A percentile compares a stretch with the other conserved stretches of the same genome.
phyloP scores from a whole-genome alignment of 2,888 invertebrate species.

The Xestia c-nigrum region DNA sequence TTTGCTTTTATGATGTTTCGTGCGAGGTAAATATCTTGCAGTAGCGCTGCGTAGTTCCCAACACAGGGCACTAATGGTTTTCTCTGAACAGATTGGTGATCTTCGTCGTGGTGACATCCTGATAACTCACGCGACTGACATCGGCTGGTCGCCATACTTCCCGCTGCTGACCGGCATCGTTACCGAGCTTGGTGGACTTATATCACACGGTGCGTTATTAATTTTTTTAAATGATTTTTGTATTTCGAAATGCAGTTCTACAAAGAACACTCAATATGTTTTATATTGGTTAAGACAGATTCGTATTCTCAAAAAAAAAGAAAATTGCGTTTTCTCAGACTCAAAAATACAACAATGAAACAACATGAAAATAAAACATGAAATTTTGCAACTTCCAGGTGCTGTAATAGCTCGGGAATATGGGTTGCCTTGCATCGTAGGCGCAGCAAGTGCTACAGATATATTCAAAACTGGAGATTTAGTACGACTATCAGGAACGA shows the following conservation, averaged over 20 bases:
- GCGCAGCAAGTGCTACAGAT: conserved; percentile 92
- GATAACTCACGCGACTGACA: conserved; percentile 94
- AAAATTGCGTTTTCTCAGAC: background rate
- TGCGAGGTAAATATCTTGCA: background rate
- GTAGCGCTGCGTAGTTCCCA: background rate
- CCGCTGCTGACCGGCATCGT: conserved; percentile 94
- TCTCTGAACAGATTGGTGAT: conserved; percentile 78
- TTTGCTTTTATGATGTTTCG: background rate
- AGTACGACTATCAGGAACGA: conserved; percentile 88
- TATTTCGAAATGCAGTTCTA: background rate
- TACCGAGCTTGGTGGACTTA: conserved; percentile 95
- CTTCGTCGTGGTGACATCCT: conserved; percentile 93
- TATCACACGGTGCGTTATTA: conserved; percentile 93
- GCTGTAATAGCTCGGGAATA: conserved; percentile 96
- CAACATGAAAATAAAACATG: background rate
- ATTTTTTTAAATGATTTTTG: background rate
- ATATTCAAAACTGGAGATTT: conserved; percentile 92
- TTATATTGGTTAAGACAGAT: background rate
- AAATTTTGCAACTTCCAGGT: conserved; percentile 84
- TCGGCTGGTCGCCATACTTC: conserved; percentile 97
- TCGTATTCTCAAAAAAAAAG: background rate
- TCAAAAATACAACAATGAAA: background rate
- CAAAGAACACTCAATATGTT: background rate
- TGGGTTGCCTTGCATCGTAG: conserved; percentile 95
- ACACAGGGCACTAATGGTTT: background rate